Evolutionary conservation across 2,797 vertebrate genomes (phyloP).

Genomic region (Chaunax sp.): DNA sequence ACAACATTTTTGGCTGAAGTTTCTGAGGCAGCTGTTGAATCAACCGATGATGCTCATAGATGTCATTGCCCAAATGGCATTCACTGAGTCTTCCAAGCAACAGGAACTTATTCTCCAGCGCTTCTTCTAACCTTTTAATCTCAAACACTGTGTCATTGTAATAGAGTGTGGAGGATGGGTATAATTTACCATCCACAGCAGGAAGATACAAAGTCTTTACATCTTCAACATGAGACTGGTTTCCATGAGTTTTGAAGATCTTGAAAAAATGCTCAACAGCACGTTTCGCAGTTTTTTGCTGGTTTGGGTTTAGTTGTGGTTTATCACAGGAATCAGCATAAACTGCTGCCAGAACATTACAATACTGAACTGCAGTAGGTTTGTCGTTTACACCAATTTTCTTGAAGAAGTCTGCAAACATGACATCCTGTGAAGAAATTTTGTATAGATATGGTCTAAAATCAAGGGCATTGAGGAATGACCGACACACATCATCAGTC

Average conservation of each 20-base stretch:
- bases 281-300: conserved; percentile 62
- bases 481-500: conserved; percentile 43
- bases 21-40: conserved; percentile 76
- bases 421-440: conserved; percentile 16
- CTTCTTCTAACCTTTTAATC: conserved; percentile 44
- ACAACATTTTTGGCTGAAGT: conserved; percentile 77
- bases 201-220: conserved; percentile 80
- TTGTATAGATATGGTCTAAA: conserved; percentile 82
- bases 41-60: conserved; percentile 63
- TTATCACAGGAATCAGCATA: conserved; percentile 70
- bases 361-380: conserved; percentile 74
- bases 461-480: accelerated
- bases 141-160: conserved; percentile 82
- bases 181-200: conserved; percentile 80
- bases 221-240: background rate
- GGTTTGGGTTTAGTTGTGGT: conserved; percentile 69
- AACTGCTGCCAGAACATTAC: conserved; percentile 75
- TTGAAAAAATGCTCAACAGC: conserved; percentile 75
- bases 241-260: conserved; percentile 29
- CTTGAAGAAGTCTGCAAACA: conserved; percentile 68
- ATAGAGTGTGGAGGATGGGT: conserved; percentile 77
- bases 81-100: conserved; percentile 78
- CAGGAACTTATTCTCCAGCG: conserved; percentile 64
- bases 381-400: conserved; percentile 67
- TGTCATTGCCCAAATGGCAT: conserved; percentile 61